phyloP scores from a whole-genome alignment of 2,797 vertebrate genomes.

The Mionectes olivaceus region DNA sequence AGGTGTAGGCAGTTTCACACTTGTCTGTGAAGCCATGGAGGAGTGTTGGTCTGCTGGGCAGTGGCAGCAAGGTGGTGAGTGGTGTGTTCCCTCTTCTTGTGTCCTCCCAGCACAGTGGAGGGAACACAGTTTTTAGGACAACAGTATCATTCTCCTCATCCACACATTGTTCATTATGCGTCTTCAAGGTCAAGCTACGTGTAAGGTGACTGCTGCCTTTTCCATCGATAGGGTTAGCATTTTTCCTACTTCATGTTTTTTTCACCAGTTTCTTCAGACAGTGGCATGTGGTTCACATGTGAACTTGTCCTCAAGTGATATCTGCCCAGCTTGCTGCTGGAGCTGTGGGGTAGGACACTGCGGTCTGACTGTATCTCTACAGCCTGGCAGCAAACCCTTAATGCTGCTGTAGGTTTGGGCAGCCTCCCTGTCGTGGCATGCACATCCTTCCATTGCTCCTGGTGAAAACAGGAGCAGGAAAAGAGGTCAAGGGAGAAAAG shows the following conservation, averaged over 20 bases:
- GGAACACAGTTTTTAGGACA: not conserved
- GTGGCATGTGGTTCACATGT: not conserved
- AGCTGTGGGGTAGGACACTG: slow-evolving; percentile 3
- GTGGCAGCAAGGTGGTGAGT: not conserved
- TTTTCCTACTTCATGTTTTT: not conserved
- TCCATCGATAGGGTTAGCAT: not conserved
- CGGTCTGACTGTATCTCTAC: not conserved
- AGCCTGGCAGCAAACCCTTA: slow-evolving; percentile 1
- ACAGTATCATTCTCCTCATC: not conserved
- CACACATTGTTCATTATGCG: not conserved
- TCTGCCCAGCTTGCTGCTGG: not conserved
- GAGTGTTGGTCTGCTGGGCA: not conserved
- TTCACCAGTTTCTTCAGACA: not conserved
- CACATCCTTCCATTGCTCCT: slow-evolving; percentile 6
- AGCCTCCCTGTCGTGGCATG: not conserved
- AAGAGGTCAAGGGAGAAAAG: slow-evolving; percentile 53
- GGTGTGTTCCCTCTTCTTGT: not conserved
- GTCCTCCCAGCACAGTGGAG: not conserved
- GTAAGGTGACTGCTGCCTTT: not conserved
- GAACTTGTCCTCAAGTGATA: not conserved
- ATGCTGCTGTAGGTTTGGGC: not conserved
- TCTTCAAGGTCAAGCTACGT: not conserved
- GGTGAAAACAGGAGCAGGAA: slow-evolving; percentile 40
- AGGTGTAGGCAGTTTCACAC: not conserved
- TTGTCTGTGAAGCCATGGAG: not conserved